Evolutionary conservation across 2,888 invertebrate species (phyloP).

Genomic region (Galeopsomyia nigrocyanea): DNA sequence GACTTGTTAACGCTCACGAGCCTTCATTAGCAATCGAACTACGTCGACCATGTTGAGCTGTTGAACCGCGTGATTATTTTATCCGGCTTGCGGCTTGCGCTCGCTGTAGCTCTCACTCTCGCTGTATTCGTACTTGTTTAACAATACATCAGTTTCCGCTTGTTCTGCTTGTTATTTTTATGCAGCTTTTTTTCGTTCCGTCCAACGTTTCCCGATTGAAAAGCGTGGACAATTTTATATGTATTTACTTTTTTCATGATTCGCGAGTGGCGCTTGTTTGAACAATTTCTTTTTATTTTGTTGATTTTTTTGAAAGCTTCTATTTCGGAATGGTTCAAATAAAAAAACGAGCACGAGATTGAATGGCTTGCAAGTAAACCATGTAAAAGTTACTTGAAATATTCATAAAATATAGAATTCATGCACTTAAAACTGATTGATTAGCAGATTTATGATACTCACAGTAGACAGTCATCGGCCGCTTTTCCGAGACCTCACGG

Average conservation of each 20-base stretch:
- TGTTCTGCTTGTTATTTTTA: too few species aligned
- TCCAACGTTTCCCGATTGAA: too few species aligned
- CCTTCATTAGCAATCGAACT: constrained; percentile 40
- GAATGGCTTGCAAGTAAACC: too few species aligned
- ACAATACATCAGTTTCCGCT: background rate
- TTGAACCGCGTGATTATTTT: constrained; percentile 29
- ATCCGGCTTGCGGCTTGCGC: constrained; percentile 15
- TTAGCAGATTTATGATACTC: constrained; percentile 60
- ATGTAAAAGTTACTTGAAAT: too few species aligned
- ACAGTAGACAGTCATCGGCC: constrained; percentile 73
- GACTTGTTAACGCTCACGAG: background rate
- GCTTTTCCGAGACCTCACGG: constrained; percentile 68
- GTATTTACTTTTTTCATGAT: background rate
- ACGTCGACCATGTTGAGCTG: constrained; percentile 13
- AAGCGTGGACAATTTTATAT: too few species aligned
- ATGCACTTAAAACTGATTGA: too few species aligned
- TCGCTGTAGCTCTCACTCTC: background rate
- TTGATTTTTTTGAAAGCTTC: too few species aligned
- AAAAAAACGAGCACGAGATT: too few species aligned
- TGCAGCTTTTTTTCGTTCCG: too few species aligned
- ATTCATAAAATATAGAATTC: too few species aligned
- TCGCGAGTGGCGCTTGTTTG: background rate
- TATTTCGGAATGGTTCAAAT: too few species aligned
- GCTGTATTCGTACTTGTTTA: background rate
- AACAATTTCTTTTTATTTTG: too few species aligned